Evolutionary conservation across 2,113 vertebrate genomes (phyloP).

Genomic region (Nothoprocta pentlandii): DNA sequence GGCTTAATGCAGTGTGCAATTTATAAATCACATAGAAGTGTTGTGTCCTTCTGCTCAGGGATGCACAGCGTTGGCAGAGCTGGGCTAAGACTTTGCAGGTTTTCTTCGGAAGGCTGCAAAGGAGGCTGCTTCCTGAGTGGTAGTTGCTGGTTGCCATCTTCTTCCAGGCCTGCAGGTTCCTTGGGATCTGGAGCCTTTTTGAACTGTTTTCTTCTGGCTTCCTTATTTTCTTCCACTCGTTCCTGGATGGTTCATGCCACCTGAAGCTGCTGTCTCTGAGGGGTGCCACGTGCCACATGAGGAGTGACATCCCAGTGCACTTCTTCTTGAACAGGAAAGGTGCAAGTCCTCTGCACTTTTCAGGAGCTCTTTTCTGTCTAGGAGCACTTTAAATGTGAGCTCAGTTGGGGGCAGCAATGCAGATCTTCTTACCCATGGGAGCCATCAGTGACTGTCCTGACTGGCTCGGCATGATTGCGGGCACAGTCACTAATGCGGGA

Average conservation of each 20-base stretch:
- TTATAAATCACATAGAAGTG: background rate
- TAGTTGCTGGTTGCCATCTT: background rate
- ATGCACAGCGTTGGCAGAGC: accelerated
- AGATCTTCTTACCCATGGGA: background rate
- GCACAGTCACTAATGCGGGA: background rate
- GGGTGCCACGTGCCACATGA: too few species aligned
- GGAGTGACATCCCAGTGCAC: background rate
- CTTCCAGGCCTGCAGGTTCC: background rate
- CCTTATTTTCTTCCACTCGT: background rate
- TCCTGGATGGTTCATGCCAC: background rate
- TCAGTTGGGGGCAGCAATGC: background rate
- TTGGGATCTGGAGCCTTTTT: background rate
- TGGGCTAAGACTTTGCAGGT: background rate
- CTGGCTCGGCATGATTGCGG: background rate
- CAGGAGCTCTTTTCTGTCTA: background rate
- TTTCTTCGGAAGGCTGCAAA: background rate
- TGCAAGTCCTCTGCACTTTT: background rate
- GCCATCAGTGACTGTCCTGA: background rate
- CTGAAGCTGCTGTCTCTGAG: background rate
- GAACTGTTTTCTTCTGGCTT: background rate
- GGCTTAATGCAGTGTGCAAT: slow-evolving; percentile 24
- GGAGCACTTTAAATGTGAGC: background rate
- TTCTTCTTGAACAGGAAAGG: background rate
- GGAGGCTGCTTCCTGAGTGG: accelerated
- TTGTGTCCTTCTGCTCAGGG: background rate